Conservation (phyloP, 2,797 vertebrate genomes). For the Denticeps clupeoides region DNA sequence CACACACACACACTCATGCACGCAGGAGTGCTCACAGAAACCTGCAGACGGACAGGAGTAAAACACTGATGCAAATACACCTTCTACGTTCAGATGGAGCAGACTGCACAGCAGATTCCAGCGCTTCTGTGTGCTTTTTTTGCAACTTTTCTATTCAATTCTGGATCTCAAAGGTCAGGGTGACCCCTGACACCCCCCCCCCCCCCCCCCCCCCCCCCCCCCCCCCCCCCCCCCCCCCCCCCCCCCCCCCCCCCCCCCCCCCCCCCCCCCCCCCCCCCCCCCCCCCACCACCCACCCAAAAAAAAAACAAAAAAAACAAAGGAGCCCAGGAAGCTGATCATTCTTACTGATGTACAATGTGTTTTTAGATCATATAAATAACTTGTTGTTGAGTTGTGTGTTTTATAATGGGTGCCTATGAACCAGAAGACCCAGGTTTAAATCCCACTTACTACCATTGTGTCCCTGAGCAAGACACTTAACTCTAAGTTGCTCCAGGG, state of each 20-base stretch:
- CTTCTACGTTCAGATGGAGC: not conserved
- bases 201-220: not conserved
- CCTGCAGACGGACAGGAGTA: not conserved
- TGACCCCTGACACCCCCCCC: not conserved
- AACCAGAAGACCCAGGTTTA: too few species aligned
- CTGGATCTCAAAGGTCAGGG: not conserved
- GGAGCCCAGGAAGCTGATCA: too few species aligned
- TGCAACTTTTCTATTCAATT: constrained; percentile 6
- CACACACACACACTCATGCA: not conserved
- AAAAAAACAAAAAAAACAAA: not conserved
- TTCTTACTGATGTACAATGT: too few species aligned
- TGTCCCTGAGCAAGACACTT: too few species aligned
- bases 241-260: not conserved
- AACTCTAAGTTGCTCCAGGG: too few species aligned
- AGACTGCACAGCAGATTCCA: not conserved
- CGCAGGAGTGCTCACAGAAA: constrained; percentile 3
- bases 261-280: not conserved
- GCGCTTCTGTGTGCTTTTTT: too few species aligned
- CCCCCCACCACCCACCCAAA: not conserved
- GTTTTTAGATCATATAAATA: too few species aligned
- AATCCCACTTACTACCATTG: too few species aligned
- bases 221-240: not conserved
- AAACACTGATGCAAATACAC: constrained; percentile 5
- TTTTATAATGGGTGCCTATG: too few species aligned
- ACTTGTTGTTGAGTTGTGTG: too few species aligned